Percentiles rank a stretch among this genome's conserved stretches.
These are phyloP conservation scores for Cydia fagiglandana DNA, from an alignment of 1,140 invertebrate species.

Conservation along the genomic window DNA sequence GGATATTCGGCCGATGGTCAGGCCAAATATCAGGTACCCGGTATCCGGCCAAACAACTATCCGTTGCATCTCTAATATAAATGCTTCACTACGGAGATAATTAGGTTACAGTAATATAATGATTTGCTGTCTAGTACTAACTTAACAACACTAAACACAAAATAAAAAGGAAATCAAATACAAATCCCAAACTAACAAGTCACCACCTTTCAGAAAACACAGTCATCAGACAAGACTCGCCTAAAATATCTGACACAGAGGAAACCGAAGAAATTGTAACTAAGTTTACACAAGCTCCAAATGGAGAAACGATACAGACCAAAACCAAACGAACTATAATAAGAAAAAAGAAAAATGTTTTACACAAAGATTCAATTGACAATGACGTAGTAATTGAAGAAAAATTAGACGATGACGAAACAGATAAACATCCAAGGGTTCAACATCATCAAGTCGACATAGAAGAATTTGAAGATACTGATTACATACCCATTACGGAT, in stretches of 20 bases:
- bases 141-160: no score
- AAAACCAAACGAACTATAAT: constrained; percentile 79
- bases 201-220: constrained; percentile 49
- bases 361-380: constrained; percentile 43
- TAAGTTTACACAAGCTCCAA: constrained; percentile 76
- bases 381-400: constrained; percentile 76
- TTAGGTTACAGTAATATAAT: no score
- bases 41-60: no score
- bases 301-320: constrained; percentile 72
- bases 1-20: no score
- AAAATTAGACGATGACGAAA: constrained; percentile 66
- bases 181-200: constrained; percentile 38
- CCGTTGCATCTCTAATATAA: no score
- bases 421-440: constrained; percentile 33
- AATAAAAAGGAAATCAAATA: neutral
- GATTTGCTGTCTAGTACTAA: no score
- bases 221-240: constrained; percentile 47
- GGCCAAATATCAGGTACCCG: no score
- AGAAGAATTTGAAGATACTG: constrained; percentile 65
- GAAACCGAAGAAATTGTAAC: constrained; percentile 80
- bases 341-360: constrained; percentile 60
- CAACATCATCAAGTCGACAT: constrained; percentile 56
- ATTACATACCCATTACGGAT: constrained; percentile 35
- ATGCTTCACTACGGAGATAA: no score
- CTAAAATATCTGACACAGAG: constrained; percentile 71